Conservation (phyloP, 2,888 invertebrate species). For the Rutpela maculata region DNA sequence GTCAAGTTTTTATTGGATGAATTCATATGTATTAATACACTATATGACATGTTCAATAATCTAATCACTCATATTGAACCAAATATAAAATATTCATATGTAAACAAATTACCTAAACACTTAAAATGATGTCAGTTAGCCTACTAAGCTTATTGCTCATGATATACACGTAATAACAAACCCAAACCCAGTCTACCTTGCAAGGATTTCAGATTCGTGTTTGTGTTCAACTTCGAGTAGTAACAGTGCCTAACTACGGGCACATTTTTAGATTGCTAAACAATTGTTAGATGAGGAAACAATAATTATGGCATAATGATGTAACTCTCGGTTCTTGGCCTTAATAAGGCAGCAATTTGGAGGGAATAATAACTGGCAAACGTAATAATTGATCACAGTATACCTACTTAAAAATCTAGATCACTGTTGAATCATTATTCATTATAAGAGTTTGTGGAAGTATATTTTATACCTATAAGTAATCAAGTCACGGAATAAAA, state of each 20-base stretch:
- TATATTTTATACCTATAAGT: neutral
- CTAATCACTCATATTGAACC: neutral
- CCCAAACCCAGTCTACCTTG: neutral
- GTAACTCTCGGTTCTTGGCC: constrained; percentile 35
- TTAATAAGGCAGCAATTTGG: constrained; percentile 16
- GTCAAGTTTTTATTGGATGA: neutral
- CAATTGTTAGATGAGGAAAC: constrained; percentile 37
- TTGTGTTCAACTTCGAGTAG: neutral
- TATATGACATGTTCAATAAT: neutral
- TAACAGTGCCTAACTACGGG: neutral
- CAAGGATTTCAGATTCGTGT: neutral
- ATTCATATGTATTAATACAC: no score
- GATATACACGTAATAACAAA: neutral
- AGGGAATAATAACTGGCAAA: neutral
- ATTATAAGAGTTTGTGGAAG: neutral
- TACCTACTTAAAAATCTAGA: neutral
- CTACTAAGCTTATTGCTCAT: neutral
- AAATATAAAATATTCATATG: neutral
- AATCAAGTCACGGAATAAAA: no score
- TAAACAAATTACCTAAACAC: constrained; percentile 1
- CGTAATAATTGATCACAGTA: neutral
- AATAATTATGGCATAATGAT: constrained; percentile 18
- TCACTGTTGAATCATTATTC: neutral
- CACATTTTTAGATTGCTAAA: constrained; percentile 35
- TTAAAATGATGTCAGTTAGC: neutral